Base-by-base conservation (phyloP, 2,113 vertebrate genomes). In the Anhinga rufa region DNA sequence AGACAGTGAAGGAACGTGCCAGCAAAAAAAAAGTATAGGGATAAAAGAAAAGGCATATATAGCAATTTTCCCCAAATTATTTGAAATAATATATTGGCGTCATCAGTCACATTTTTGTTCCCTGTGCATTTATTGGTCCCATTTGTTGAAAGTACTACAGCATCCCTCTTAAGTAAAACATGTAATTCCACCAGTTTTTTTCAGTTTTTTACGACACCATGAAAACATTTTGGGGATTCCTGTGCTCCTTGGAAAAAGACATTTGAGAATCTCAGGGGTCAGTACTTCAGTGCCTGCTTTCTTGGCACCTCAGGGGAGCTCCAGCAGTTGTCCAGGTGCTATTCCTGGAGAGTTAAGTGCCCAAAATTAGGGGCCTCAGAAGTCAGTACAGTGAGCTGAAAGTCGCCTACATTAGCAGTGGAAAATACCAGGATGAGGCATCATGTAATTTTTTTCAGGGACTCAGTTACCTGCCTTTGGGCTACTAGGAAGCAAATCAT, bases 31-130 rank as follows among this genome's bases (percentile, higher is more conserved):
- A 82, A 79, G 18, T 82, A 25, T 52, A 86, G 70, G 10, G 17
- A 69, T 72, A 88, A 92, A 83, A 97, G 69, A 84, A 96, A 95
- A 93, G 46, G 62, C 26, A 72, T 51, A 55, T 82, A 51, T 42
- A 57, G 51, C 36, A 58, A 88, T 95, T 89, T 91, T 12, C 57
- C 20, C 17, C 9, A 65, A 52, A 70, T 90, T 65, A 85, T 36
- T 95, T 90, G 10, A 95, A 95, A 92, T 95, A 97, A 75, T 69
- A 48, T 48, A 49, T 86, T 20, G 14, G 9, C 28, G 29, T 86
- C 61, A n/a, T 80, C 42, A 28, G 54, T 90, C 78, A 89, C 28
- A 85, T 91, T 74, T 81, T 42, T 74, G n/a, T 54, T 94, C 61
- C 40, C 24, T 84, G 10, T 42, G 83, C 71, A 82, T 36, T 74